Evolutionary conservation across 2,113 vertebrate species (phyloP).

Genomic region (Sylvilagus bachmani): DNA sequence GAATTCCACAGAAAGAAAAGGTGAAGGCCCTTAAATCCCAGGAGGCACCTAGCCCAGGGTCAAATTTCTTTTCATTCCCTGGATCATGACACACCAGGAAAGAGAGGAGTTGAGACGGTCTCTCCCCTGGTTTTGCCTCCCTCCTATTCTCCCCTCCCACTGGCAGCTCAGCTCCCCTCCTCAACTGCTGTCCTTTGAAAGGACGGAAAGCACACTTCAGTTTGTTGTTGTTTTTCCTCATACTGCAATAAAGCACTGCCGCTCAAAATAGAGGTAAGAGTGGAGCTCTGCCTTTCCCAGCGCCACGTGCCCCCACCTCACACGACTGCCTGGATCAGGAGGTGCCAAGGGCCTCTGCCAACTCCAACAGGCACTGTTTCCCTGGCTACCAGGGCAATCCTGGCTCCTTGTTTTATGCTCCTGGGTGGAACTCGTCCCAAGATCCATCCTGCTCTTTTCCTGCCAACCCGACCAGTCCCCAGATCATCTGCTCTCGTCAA

Average conservation of each 20-base stretch:
- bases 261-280: slow-evolving; percentile 82
- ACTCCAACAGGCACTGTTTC: slow-evolving; percentile 67
- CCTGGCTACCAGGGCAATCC: slow-evolving; percentile 67
- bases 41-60: slow-evolving; percentile 75
- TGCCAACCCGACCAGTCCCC: slow-evolving; percentile 60
- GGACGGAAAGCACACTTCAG: slow-evolving; percentile 80
- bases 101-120: slow-evolving; percentile 20
- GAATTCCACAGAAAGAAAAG: slow-evolving; percentile 24
- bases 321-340: slow-evolving; percentile 60
- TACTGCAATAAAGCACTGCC: slow-evolving; percentile 81
- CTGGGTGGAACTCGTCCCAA: not conserved
- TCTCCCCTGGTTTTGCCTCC: slow-evolving; percentile 61
- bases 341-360: slow-evolving; percentile 81
- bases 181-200: slow-evolving; percentile 76
- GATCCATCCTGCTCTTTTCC: slow-evolving; percentile 70
- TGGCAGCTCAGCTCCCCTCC: slow-evolving; percentile 68
- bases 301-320: slow-evolving; percentile 58
- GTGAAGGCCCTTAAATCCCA: not conserved
- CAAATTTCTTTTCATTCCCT: slow-evolving; percentile 84
- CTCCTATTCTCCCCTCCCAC: slow-evolving; percentile 74
- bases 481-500: slow-evolving; percentile 50
- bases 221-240: slow-evolving; percentile 76
- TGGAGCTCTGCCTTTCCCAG: slow-evolving; percentile 67
- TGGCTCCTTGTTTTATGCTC: slow-evolving; percentile 66
- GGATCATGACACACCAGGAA: slow-evolving; percentile 58